A percentile compares a stretch with the other conserved stretches of the same genome.
phyloP scores from a whole-genome alignment of 2,113 vertebrate species.

The Atlantisia rogersi region DNA sequence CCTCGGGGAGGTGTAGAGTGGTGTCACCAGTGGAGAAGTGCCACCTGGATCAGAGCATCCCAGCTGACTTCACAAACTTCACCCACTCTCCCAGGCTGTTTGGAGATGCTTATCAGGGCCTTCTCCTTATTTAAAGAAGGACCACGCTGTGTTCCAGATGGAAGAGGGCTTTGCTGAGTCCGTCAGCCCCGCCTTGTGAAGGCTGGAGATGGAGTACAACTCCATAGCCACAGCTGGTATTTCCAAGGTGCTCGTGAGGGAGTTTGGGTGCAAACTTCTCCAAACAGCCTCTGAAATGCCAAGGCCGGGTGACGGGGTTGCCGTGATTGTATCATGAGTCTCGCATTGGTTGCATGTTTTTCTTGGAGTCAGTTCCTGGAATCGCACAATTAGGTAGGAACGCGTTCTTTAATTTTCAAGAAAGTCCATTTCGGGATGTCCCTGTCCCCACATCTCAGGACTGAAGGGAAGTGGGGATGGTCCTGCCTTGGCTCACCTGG shows the following conservation, averaged over 20 bases:
- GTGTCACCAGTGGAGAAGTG: background rate
- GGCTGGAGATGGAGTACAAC: background rate
- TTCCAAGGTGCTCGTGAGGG: rapidly evolving
- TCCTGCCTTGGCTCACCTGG: background rate
- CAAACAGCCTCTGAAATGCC: background rate
- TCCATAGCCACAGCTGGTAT: background rate
- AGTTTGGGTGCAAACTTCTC: background rate
- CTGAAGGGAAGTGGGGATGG: background rate
- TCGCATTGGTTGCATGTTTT: constrained; percentile 19
- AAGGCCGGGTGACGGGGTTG: background rate
- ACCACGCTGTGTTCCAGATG: background rate
- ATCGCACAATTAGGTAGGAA: constrained; percentile 63
- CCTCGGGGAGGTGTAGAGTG: background rate
- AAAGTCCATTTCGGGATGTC: constrained; percentile 36
- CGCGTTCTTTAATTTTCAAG: constrained; percentile 43
- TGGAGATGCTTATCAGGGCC: background rate
- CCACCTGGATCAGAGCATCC: background rate
- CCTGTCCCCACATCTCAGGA: background rate
- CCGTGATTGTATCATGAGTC: constrained; percentile 40
- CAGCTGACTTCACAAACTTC: background rate
- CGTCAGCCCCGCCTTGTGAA: background rate
- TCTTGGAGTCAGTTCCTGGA: constrained; percentile 66
- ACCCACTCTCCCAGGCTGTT: background rate
- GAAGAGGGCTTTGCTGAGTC: background rate
- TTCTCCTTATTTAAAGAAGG: background rate